phyloP scores from a whole-genome alignment of 1,140 invertebrate species.

The Drosophila willistoni region DNA sequence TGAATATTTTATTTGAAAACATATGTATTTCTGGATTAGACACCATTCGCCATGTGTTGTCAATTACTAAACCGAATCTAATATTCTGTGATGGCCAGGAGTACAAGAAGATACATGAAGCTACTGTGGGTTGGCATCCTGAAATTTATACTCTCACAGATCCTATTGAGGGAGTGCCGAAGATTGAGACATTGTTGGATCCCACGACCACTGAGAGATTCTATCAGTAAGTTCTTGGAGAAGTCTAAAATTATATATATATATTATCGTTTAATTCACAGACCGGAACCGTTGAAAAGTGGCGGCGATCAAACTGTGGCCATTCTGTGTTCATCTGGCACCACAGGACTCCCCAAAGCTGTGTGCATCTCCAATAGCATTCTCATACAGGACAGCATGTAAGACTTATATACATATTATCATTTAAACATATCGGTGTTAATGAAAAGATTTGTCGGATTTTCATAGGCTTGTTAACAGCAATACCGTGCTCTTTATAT shows the following conservation, averaged over 20 bases:
- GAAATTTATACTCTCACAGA: slow-evolving; percentile 63
- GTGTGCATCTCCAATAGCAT: slow-evolving; percentile 88
- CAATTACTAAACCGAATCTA: slow-evolving; percentile 62
- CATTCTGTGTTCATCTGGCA: slow-evolving; percentile 87
- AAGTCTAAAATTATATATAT: no score
- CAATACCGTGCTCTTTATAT: slow-evolving; percentile 53
- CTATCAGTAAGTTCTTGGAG: slow-evolving; percentile 55
- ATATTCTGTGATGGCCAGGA: slow-evolving; percentile 71
- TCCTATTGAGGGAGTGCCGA: slow-evolving; percentile 52
- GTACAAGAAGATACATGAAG: slow-evolving; percentile 64
- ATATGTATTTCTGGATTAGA: slow-evolving; percentile 17
- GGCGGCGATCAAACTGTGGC: slow-evolving; percentile 70
- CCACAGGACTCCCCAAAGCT: slow-evolving; percentile 91
- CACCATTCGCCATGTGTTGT: slow-evolving; percentile 60
- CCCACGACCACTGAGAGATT: slow-evolving; percentile 57
- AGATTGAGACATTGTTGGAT: slow-evolving; percentile 63
- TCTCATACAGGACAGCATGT: slow-evolving; percentile 61
- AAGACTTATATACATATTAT: background rate
- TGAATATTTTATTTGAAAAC: background rate
- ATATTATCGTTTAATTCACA: slow-evolving; percentile 1
- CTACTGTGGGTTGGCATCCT: slow-evolving; percentile 57
- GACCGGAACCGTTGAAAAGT: slow-evolving; percentile 53
- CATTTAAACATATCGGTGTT: no score
- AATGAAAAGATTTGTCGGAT: background rate
- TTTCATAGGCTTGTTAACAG: slow-evolving; percentile 51